Base-by-base conservation (phyloP, 2,113 vertebrate genomes). In the Monarcha castaneiventris region DNA sequence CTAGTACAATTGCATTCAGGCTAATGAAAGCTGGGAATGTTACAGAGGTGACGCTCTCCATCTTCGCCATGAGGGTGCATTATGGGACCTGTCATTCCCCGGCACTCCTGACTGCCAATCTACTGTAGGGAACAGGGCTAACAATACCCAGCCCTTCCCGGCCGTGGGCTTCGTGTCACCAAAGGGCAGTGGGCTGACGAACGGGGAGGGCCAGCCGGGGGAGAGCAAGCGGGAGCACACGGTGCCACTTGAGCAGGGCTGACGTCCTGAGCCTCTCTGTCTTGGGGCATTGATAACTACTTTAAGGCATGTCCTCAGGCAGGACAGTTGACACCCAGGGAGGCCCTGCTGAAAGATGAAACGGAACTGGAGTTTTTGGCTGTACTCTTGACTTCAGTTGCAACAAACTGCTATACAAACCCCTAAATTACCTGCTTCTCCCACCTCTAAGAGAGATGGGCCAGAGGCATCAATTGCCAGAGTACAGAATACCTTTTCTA, bases 1-100 rank as follows among this genome's bases (percentile, higher is more conserved):
- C 94, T 97, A 91, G 93, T 83, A 97, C 96, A 97, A 97, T 97
- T 85, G 96, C 95, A 93, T 96, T 97, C 91, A 96, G 78, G 77
- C 75, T 85, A 92, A 96, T 92, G 92, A 97, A 97, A 97, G 92
- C 97, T 81, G 87, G 84, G 95, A 94, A 93, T 88, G 94, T 94
- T 33, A 46, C 85, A 92, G 94, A 97, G 95, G 96, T 97, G 96
- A 97, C 89, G 44, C 93, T 97, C 96, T 97, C 96, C 96, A 90
- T 97, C 90, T 92, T 89, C 4, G 7, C 55, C 12, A 71, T 15
- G 54, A 82, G 89, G 87, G 93, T 73, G 96, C 86, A 92, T 96
- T 97, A 97, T 95, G 92, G 91, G 94, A 96, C 95, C 96, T 87
- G 93, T 96, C 95, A 97, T 86, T 97, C 66, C 63, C 58, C 27